Percentiles rank a stretch among this genome's conserved stretches.
Conservation (phyloP, 2,113 vertebrate species). For the Oophaga pumilio region DNA sequence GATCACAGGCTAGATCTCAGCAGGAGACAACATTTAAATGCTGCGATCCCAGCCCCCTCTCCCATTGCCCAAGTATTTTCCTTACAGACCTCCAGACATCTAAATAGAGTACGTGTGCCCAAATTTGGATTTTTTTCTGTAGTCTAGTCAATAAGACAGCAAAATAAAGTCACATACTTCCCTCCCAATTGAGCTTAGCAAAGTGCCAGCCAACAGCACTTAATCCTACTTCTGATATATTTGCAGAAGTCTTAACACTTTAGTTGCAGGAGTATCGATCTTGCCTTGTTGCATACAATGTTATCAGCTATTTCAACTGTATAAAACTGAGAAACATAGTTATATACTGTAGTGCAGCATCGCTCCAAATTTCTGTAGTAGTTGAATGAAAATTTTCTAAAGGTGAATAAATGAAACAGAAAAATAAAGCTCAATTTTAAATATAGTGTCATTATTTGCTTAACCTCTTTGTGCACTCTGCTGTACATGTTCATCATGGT, state of each 20-base stretch:
- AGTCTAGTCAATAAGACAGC: conserved; percentile 55
- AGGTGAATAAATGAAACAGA: too few relatives aligned
- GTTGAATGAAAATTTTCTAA: too few relatives aligned
- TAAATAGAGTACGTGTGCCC: conserved; percentile 52
- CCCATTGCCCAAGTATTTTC: conserved; percentile 36
- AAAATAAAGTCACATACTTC: conserved; percentile 49
- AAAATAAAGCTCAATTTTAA: too few relatives aligned
- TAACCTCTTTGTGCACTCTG: too few relatives aligned
- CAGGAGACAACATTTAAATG: conserved; percentile 41
- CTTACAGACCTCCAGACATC: conserved; percentile 53
- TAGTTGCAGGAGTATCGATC: not conserved
- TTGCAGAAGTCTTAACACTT: conserved; percentile 6
- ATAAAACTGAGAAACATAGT: not conserved
- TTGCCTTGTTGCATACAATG: not conserved
- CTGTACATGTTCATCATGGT: too few relatives aligned
- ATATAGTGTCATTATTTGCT: too few relatives aligned
- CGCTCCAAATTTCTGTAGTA: too few relatives aligned
- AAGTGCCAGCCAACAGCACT: conserved; percentile 25
- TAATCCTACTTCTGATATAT: conserved; percentile 41
- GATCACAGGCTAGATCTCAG: not conserved
- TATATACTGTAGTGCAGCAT: too few relatives aligned
- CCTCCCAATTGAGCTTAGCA: conserved; percentile 28
- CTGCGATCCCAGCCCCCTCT: conserved; percentile 37
- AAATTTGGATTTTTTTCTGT: conserved; percentile 56
- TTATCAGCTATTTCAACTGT: not conserved